Evolutionary conservation across 2,888 invertebrate genomes (phyloP).

Genomic region (Orchesellides sinensis): DNA sequence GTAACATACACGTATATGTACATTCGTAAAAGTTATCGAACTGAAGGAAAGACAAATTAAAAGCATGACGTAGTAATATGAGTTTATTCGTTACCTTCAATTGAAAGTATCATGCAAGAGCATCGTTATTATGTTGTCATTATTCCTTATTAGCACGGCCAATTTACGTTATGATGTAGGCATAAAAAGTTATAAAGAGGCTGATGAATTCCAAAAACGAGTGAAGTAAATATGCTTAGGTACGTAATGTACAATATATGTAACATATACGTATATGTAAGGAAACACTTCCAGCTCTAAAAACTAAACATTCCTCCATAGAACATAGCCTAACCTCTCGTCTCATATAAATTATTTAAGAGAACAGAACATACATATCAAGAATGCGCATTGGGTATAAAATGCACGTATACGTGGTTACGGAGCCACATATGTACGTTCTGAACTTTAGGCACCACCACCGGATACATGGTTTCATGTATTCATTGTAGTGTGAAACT

Average conservation of each 20-base stretch:
- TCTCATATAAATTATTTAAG: too few species aligned
- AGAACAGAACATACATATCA: too few species aligned
- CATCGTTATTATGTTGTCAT: constrained; percentile 2
- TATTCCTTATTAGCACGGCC: constrained; percentile 24
- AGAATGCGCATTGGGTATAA: too few species aligned
- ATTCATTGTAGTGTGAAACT: constrained; percentile 31
- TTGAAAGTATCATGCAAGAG: too few species aligned
- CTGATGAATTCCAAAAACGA: too few species aligned
- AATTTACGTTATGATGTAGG: constrained; percentile 32
- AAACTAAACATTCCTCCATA: too few species aligned
- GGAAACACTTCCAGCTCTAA: too few species aligned
- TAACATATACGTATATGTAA: not conserved
- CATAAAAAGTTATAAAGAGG: constrained; percentile 30
- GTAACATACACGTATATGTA: not conserved
- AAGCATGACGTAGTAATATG: too few species aligned
- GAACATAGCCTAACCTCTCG: too few species aligned
- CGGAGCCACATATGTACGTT: too few species aligned
- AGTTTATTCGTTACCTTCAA: too few species aligned
- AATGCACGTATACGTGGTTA: too few species aligned
- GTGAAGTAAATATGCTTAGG: not conserved
- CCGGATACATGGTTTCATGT: constrained; percentile 30
- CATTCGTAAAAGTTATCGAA: not conserved
- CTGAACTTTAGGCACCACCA: constrained; percentile 22
- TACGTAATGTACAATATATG: not conserved
- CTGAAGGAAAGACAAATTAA: not conserved